Base-by-base conservation (phyloP, 2,797 vertebrate species). In the Stomatorhinus walkeri region DNA sequence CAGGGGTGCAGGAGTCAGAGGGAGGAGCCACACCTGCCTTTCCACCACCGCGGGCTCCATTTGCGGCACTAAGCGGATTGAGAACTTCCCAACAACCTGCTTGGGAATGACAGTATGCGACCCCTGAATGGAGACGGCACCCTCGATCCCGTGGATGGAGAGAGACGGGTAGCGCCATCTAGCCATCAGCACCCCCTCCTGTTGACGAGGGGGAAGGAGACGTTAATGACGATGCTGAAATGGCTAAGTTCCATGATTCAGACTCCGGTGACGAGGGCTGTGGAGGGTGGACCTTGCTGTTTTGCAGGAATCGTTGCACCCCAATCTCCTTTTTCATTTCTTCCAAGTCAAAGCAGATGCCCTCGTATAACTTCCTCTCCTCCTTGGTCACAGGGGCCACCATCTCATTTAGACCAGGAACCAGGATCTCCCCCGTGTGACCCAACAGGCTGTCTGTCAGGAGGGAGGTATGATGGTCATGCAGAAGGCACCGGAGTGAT, bases 71-170 rank as follows among this genome's bases (percentile, higher is more conserved):
- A 94, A 94, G 3, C 93, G 93, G 88, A 96, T 95, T n/a, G 96
- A 97, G 90, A 96, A 96, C 89, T 96, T 97, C 22, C 95, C 95
- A 7, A 28, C 92, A 2, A 96, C 95, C 89, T 92, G 93, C 90
- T 92, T 92, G 0, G 96, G 95, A 81, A 96, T 96, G 49, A 96
- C 95, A 0, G 95, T 96, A 93, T 96, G 96, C 48, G 93, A 90
- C 90, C 95, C 95, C 0, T 92, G 89, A 89, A 93, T 92, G 7
- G 94, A 90, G 91, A 95, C 96, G 0, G 95, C 95, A 3, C 96
- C 96, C 91, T 96, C 95, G 3, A 96, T 94, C 24, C 95, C 95
- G 16, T 96, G 95, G 90, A 96, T 93, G 59, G 95, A 95, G 24
- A 97, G 93, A 81, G 94, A 95, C 1, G 95, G 95, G 76, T 94